Base-by-base conservation (phyloP, 2,113 vertebrate genomes). In the Opisthocomus hoazin region DNA sequence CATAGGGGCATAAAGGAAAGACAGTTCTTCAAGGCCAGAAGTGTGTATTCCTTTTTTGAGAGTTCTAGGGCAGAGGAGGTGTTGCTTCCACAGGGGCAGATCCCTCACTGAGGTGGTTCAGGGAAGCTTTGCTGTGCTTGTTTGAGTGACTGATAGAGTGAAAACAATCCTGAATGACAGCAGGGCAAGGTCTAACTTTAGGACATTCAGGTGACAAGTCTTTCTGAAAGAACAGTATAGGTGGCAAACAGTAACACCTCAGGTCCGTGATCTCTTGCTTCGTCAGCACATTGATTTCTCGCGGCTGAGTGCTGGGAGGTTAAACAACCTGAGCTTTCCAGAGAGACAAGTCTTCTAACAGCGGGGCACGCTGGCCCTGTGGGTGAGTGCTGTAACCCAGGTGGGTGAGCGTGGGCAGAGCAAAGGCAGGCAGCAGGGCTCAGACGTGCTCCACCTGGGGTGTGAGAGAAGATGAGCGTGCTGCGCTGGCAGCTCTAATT, bases 361-460 rank as follows among this genome's bases (percentile, higher is more conserved):
- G 60, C 32, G 37, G 53, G 45, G 21, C 15, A 63, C 3, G 2
- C 12, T 2, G 11, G 30, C 56, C 39, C 16, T 0, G 0, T 34
- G 36, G 27, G 50, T 61, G 66, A 61, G 50, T 29, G 30, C 27
- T 11, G 37, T 63, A n/a, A 56, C 11, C 13, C 30, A 24, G 29
- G 29, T 73, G 16, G 36, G 3, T 30, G 53, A 84, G 32, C 2
- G 0, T 3, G 65, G 80, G 36, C 54, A 36, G 68, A 75, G 37
- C 36, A 48, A 39, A 57, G 69, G 24, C 36, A 32, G 51, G 45
- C 51, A 56, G 45, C 45, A 64, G 27, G 41, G 22, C 39, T 84
- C 2, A 1, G 13, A 9, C 20, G 3, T 77, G 34, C 34, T 73
- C 22, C 13, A 8, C 30, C 2, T 60, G 79, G 9, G 10, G 37